These are phyloP conservation scores for Psix sp. DNA, from an alignment of 1,140 invertebrate genomes.

Conservation along the genomic window DNA sequence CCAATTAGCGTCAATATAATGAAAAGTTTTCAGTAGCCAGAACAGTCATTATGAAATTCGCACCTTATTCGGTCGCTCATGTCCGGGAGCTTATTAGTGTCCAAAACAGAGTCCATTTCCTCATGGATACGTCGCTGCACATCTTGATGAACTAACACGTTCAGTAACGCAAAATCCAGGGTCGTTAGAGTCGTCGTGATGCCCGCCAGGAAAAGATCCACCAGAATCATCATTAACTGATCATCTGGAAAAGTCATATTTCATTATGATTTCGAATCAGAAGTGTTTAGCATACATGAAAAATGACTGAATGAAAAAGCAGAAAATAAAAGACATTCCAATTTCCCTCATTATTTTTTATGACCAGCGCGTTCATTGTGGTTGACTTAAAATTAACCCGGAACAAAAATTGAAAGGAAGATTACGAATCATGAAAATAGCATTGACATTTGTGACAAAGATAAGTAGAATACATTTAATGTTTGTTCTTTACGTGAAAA, in stretches of 20 bases:
- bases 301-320: no score
- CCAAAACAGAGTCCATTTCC: conserved; percentile 80
- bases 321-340: no score
- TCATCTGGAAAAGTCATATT: conserved; percentile 76
- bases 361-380: no score
- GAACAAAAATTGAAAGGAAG: no score
- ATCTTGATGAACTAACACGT: conserved; percentile 81
- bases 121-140: conserved; percentile 82
- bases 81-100: conserved; percentile 67
- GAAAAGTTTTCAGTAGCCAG: conserved; percentile 16
- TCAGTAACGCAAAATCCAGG: conserved; percentile 83
- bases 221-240: conserved; percentile 82
- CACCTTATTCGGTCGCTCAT: conserved; percentile 74
- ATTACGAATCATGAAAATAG: no score
- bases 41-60: conserved; percentile 46
- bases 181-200: conserved; percentile 84
- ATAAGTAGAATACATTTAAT: background rate
- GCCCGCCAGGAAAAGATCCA: conserved; percentile 85
- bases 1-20: conserved; percentile 34
- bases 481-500: background rate
- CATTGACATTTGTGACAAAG: no score
- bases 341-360: no score
- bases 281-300: no score
- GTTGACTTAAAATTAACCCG: no score
- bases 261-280: background rate